Evolutionary conservation across 2,113 vertebrate species (phyloP), one percentile per base, ranked within the genome.

Genomic region (Morone saxatilis): DNA sequence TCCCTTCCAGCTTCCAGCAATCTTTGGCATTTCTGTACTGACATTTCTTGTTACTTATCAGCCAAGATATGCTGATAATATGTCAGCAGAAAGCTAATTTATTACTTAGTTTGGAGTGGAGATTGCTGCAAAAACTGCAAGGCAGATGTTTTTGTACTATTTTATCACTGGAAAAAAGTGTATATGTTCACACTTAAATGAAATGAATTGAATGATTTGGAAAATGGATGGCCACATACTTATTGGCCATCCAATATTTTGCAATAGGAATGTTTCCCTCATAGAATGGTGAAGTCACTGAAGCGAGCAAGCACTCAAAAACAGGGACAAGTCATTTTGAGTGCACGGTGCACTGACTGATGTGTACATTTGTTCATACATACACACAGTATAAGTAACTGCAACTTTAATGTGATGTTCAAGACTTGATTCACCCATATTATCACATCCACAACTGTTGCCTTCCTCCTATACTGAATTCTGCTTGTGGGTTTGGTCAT

Each of bases 21-120:
- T 67, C 22, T 48, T 67, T 31, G 22, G 45, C 41, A 67, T 47
- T 48, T 67, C 43, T 67, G 7, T 25, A 9, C 43, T 69, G 48
- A 69, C 67, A 69, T 69, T 48, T 67, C n/a, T 50, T 19, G 45
- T 31, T 36, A 40, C 6, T 67, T 67, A 67, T 67, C 22, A 25
- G 12, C 4, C 7, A 19, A 9, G 4, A 25, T 11, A 38, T 4
- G 31, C 67, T 51, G 67, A 53, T 36, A 19, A 20, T 31, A 6
- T 9, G 16, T 69, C 67, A 20, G 12, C 67, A 53, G 19, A 19
- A 11, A 50, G 47, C 1, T 17, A 31, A 43, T n/a, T n/a, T n/a
- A 43, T n/a, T 7, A 40, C 36, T 6, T 51, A 36, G 4, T 69
- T 25, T 69, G 11, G 12, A 4, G 11, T 13, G 45, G 45, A 47